Base-by-base conservation (phyloP, 2,113 vertebrate genomes). In the Rutilus rutilus region DNA sequence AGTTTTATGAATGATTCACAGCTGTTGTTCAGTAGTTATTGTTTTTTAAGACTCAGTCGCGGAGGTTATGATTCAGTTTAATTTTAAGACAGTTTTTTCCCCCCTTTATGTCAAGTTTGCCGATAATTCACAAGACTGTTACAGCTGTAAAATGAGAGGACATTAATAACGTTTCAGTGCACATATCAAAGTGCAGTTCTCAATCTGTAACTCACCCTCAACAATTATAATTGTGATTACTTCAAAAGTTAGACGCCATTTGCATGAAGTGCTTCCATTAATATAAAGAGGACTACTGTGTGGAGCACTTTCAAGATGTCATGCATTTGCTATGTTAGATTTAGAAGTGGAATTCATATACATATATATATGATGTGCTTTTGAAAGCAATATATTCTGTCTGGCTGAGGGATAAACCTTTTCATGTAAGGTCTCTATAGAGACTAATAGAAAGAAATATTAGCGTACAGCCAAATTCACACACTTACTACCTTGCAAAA, bases 401-500 rank as follows among this genome's bases (percentile, higher is more conserved):
- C n/a, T 76, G 27, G 45, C 14, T 0, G 12, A 50, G 6, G 52
- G 50, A 33, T 23, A 17, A 33, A 76, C 74, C 14, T 54, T 76
- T 76, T 57, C 9, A 52, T 52, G 74, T 10, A 54, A 57, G 27
- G 19, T 71, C 65, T 39, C 15, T 69, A 4, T 39, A 33, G 15
- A 69, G 33, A 69, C 19, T 36, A 21, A 69, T 8, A 17, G 27
- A 25, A 30, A 65, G 10, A 33, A 33, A 39, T 36, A 33, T 39
- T 4, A n/a, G 12, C 14, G 11, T 60, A 33, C 21, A 59, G 11
- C 39, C 27, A 62, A 5, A 52, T 73, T 57, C 21, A 39, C 47
- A n/a, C 69, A 84, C 59, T 69, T 47, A 84, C 23, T 65, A 27
- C 39, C 54, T 82, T 15, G 25, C 54, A 30, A 75, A 77, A 47